Evolutionary conservation across 2,888 invertebrate species (phyloP).

Genomic region (Chalcosyrphus nemorum): DNA sequence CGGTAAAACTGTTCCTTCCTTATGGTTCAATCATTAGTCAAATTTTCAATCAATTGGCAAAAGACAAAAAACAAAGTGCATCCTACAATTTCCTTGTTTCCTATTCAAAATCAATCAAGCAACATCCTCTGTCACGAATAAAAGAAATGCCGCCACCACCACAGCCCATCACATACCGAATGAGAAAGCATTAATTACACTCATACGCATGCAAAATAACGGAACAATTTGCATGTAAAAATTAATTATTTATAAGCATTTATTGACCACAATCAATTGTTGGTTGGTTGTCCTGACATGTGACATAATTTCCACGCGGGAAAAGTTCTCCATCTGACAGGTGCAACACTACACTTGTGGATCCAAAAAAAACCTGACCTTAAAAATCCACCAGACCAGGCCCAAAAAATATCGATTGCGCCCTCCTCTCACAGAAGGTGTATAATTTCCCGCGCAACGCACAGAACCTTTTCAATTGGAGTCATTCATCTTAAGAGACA

Average conservation of each 20-base stretch:
- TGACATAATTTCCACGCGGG: constrained; percentile 51
- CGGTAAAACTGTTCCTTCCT: constrained; percentile 51
- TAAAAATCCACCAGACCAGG: constrained; percentile 17
- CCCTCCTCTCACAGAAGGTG: neutral
- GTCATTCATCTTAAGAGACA: constrained; percentile 40
- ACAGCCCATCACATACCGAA: constrained; percentile 50
- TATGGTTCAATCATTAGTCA: constrained; percentile 59
- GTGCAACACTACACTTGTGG: constrained; percentile 1
- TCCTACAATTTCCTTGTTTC: constrained; percentile 47
- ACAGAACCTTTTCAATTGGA: constrained; percentile 39
- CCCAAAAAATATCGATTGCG: neutral
- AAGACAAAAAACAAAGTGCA: constrained; percentile 38
- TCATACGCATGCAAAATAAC: constrained; percentile 31
- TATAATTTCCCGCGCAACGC: constrained; percentile 34
- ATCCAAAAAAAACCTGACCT: neutral
- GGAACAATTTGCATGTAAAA: constrained; percentile 61
- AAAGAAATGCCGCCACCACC: constrained; percentile 39
- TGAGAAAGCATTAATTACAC: constrained; percentile 59
- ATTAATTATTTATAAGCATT: constrained; percentile 63
- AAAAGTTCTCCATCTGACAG: constrained; percentile 38
- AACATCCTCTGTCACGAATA: constrained; percentile 5
- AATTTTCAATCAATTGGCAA: constrained; percentile 40
- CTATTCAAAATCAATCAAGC: constrained; percentile 68
- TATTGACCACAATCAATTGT: constrained; percentile 49
- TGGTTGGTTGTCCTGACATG: constrained; percentile 16